Conservation (phyloP, 2,888 invertebrate genomes). For the Pseudococcus viburni region DNA sequence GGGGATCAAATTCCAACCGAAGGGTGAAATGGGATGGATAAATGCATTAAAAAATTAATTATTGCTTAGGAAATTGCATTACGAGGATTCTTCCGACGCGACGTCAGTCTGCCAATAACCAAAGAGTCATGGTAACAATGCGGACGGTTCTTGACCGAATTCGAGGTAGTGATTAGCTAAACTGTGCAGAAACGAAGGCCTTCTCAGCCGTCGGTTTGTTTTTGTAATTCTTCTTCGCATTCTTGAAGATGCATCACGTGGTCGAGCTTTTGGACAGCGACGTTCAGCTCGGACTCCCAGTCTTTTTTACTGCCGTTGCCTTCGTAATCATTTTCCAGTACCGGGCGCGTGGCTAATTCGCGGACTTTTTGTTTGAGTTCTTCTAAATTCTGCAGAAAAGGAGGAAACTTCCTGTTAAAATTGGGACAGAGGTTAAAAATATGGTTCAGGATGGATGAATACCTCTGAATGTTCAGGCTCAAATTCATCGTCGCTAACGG, state of each 20-base stretch:
- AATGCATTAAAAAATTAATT: slow-evolving; percentile 34
- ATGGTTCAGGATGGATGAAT: background rate
- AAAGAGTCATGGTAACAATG: slow-evolving; percentile 54
- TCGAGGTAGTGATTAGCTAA: slow-evolving; percentile 22
- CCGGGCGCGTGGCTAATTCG: slow-evolving; percentile 81
- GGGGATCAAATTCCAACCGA: background rate
- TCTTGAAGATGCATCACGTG: slow-evolving; percentile 80
- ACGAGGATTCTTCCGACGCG: background rate
- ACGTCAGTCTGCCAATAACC: slow-evolving; percentile 16
- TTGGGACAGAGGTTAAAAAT: too few species aligned
- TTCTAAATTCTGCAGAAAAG: slow-evolving; percentile 74
- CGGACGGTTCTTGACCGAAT: slow-evolving; percentile 34
- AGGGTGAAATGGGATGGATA: background rate
- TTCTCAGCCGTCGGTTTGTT: slow-evolving; percentile 30
- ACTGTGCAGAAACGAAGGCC: background rate
- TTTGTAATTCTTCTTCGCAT: slow-evolving; percentile 72
- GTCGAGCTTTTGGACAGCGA: slow-evolving; percentile 84
- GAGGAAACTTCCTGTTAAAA: background rate
- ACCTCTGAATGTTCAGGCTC: slow-evolving; percentile 64
- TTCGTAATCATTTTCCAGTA: slow-evolving; percentile 75
- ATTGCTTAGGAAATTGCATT: slow-evolving; percentile 42
- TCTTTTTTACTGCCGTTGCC: slow-evolving; percentile 81
- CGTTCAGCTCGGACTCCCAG: slow-evolving; percentile 84
- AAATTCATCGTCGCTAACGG: slow-evolving; percentile 73
- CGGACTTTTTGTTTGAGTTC: slow-evolving; percentile 80